phyloP scores from a whole-genome alignment of 2,888 invertebrate genomes.

The Diogma glabrata region DNA sequence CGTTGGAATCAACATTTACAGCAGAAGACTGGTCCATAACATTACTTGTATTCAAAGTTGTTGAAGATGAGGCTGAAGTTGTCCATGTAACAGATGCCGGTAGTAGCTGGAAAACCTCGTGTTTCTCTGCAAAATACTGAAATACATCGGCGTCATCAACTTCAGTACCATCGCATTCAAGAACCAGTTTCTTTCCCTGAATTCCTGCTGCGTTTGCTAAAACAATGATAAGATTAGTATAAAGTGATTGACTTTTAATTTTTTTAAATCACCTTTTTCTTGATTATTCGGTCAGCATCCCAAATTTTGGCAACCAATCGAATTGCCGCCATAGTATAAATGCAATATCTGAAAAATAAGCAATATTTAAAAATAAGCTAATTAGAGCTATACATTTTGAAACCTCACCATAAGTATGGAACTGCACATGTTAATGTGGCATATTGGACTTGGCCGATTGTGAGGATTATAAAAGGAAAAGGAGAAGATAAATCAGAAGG shows the following conservation, averaged over 20 bases:
- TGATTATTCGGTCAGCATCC: background rate
- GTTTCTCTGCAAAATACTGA: too few species aligned
- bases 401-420: background rate
- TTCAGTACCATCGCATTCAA: background rate
- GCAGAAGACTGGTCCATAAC: background rate
- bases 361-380: background rate
- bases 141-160: background rate
- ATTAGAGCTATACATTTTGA: background rate
- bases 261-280: background rate
- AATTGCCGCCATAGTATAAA: background rate
- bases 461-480: background rate
- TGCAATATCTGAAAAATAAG: background rate
- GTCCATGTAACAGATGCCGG: too few species aligned
- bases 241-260: background rate
- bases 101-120: too few species aligned
- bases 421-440: background rate
- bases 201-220: background rate
- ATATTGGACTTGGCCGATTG: background rate
- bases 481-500: background rate
- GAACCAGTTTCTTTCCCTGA: background rate
- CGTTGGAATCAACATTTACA: background rate
- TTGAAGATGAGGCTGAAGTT: too few species aligned
- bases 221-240: too few species aligned
- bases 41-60: too few species aligned
- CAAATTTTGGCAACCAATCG: background rate